A percentile compares a stretch with the other conserved stretches of the same genome.
These are phyloP conservation scores for Hydropsyche tenuis DNA, from an alignment of 1,140 invertebrate genomes.

Conservation along the genomic window DNA sequence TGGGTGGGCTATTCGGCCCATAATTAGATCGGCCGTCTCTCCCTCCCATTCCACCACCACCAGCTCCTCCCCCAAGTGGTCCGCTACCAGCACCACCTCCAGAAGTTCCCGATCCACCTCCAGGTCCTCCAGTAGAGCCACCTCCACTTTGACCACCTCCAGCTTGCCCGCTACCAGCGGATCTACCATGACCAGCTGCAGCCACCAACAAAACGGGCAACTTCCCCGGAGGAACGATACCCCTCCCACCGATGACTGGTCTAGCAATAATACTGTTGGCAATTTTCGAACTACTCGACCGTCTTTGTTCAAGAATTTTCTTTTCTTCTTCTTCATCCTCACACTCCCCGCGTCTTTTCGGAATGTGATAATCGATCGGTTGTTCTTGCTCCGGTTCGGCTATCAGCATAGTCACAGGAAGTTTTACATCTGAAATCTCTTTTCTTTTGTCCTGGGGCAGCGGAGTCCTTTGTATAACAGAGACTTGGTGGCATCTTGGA, in stretches of 20 bases:
- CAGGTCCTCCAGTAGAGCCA: conserved; percentile 62
- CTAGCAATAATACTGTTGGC: conserved; percentile 63
- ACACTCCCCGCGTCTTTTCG: conserved; percentile 73
- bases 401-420: conserved; percentile 60
- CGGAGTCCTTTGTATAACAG: conserved; percentile 83
- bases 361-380: conserved; percentile 87
- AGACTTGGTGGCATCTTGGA: conserved; percentile 69
- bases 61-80: conserved; percentile 66
- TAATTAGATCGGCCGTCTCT: conserved; percentile 80
- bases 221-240: conserved; percentile 61
- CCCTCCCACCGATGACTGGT: conserved; percentile 57
- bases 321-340: conserved; percentile 69
- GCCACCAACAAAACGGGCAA: conserved; percentile 67
- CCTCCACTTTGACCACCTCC: conserved; percentile 63
- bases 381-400: conserved; percentile 76
- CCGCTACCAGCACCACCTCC: conserved; percentile 67
- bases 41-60: conserved; percentile 76
- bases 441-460: conserved; percentile 62
- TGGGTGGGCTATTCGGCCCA: conserved; percentile 82
- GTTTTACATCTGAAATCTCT: conserved; percentile 61
- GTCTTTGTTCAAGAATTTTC: conserved; percentile 65
- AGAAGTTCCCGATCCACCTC: conserved; percentile 61
- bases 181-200: conserved; percentile 78
- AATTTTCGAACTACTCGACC: conserved; percentile 66
- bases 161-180: conserved; percentile 64